Evolutionary conservation across 2,797 vertebrate genomes (phyloP).

Genomic region (Moxostoma hubbsi): DNA sequence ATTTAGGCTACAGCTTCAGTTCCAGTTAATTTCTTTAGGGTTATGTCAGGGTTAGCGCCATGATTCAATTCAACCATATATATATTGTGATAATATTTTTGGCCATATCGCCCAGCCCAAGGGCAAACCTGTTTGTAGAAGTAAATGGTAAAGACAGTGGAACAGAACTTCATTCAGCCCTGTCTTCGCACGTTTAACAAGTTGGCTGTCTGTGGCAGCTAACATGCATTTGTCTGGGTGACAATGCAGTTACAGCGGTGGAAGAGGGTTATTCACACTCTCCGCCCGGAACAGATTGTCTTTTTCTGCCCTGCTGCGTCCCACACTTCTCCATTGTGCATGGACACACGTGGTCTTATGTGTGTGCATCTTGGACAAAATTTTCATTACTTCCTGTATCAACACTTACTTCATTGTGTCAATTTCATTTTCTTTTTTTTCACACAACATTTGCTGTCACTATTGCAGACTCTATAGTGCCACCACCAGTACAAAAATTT

Average conservation of each 20-base stretch:
- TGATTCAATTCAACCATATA: too few relatives aligned
- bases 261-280: slow-evolving; percentile 55
- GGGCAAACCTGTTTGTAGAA: slow-evolving; percentile 25
- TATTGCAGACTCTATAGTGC: too few relatives aligned
- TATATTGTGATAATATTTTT: too few relatives aligned
- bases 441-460: too few relatives aligned
- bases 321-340: slow-evolving; percentile 34
- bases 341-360: slow-evolving; percentile 14
- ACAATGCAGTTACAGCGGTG: slow-evolving; percentile 52
- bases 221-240: slow-evolving; percentile 47
- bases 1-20: too few relatives aligned
- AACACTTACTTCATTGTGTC: background rate
- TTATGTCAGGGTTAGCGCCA: too few relatives aligned
- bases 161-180: slow-evolving; percentile 33
- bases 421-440: background rate
- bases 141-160: slow-evolving; percentile 25
- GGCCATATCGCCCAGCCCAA: background rate
- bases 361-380: slow-evolving; percentile 50
- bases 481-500: too few relatives aligned
- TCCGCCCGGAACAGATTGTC: slow-evolving; percentile 59
- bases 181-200: slow-evolving; percentile 43
- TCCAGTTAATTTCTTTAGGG: too few relatives aligned
- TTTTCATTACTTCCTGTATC: slow-evolving; percentile 54
- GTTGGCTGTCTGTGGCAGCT: slow-evolving; percentile 35
- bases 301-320: slow-evolving; percentile 53